phyloP scores from a whole-genome alignment of 2,888 invertebrate species.

The Coenonympha glycerion region DNA sequence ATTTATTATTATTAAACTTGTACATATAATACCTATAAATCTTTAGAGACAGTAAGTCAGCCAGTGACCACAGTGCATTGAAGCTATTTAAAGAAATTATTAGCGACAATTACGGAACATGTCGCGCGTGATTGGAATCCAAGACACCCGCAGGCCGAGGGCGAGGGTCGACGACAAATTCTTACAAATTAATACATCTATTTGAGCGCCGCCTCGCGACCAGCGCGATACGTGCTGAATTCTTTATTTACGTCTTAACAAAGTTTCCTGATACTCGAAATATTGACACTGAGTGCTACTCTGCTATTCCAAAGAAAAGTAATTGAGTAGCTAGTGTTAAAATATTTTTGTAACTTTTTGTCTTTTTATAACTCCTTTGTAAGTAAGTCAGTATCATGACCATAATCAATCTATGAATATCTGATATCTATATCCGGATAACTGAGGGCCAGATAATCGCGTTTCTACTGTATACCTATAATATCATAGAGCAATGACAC shows the following conservation, averaged over 20 bases:
- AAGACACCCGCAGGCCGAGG: constrained; percentile 48
- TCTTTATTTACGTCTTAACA: constrained; percentile 58
- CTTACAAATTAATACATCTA: constrained; percentile 76
- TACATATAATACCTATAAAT: too few species aligned
- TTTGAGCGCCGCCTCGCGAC: constrained; percentile 54
- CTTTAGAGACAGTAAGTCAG: too few species aligned
- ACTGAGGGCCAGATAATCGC: too few species aligned
- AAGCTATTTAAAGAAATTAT: constrained; percentile 73
- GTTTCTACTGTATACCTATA: too few species aligned
- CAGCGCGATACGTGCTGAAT: constrained; percentile 66
- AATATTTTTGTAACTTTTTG: background rate
- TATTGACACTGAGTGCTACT: constrained; percentile 48
- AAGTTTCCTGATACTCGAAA: constrained; percentile 40
- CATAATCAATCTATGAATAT: too few species aligned
- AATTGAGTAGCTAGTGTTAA: background rate
- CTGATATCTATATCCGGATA: too few species aligned
- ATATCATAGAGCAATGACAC: constrained; percentile 22
- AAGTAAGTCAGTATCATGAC: too few species aligned
- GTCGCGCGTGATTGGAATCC: constrained; percentile 75
- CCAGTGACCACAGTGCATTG: constrained; percentile 19
- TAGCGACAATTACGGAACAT: constrained; percentile 74
- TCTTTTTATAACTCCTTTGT: background rate
- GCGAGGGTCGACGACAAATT: constrained; percentile 73
- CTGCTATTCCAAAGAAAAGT: background rate
- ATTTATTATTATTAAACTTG: too few species aligned